Conservation (phyloP, 2,888 invertebrate species). For the Automeris io region DNA sequence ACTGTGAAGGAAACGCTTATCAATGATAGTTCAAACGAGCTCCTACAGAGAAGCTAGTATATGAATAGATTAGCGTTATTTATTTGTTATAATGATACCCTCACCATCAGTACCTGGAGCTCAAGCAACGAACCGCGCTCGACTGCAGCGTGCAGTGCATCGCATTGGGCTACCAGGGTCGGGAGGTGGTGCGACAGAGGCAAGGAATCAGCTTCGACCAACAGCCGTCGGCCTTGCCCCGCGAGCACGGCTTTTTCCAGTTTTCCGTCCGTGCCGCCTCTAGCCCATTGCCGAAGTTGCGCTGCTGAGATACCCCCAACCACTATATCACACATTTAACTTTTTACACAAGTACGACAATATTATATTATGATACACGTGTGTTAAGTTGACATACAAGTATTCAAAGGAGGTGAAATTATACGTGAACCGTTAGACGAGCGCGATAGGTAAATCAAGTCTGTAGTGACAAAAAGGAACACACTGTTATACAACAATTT, state of each 20-base stretch:
- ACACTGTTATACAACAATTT: too few relatives aligned
- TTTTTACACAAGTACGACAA: too few relatives aligned
- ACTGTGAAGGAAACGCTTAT: too few relatives aligned
- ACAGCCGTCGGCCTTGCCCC: conserved; percentile 59
- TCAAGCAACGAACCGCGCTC: conserved; percentile 83
- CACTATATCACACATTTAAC: conserved; percentile 27
- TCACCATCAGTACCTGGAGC: conserved; percentile 72
- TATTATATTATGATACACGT: too few relatives aligned
- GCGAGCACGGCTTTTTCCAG: conserved; percentile 67
- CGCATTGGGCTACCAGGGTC: conserved; percentile 84
- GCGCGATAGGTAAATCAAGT: too few relatives aligned
- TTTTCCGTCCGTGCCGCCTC: conserved; percentile 48
- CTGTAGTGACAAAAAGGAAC: too few relatives aligned
- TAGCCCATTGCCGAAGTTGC: conserved; percentile 59
- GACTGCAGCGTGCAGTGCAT: conserved; percentile 85
- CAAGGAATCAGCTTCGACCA: conserved; percentile 47
- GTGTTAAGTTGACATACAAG: too few relatives aligned
- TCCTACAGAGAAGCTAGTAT: too few relatives aligned
- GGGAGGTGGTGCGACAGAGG: conserved; percentile 62
- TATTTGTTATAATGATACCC: not conserved
- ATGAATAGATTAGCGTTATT: too few relatives aligned
- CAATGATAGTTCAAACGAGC: too few relatives aligned
- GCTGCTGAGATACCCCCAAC: conserved; percentile 48
- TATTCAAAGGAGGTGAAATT: too few relatives aligned
- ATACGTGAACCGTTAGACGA: too few relatives aligned